These are phyloP conservation scores for Ochropacha duplaris DNA, from an alignment of 2,888 invertebrate genomes.

Conservation along the genomic window DNA sequence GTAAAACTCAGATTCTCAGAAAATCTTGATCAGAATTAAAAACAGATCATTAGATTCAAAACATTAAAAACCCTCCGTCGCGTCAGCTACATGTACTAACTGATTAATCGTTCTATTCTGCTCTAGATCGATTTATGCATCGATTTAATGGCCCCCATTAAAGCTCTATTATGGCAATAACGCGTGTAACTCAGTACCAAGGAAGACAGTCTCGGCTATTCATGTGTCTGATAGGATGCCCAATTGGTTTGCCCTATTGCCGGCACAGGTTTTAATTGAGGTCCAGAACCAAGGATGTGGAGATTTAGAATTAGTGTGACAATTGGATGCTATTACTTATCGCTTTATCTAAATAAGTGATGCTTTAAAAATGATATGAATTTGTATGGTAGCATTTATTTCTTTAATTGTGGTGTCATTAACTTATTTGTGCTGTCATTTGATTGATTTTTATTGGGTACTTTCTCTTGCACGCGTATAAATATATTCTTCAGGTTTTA, in stretches of 20 bases:
- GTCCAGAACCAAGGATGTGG: conserved; percentile 15
- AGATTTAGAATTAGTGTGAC: conserved; percentile 13
- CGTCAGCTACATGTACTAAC: conserved; percentile 17
- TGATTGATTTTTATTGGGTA: neutral
- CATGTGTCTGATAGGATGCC: conserved; percentile 32
- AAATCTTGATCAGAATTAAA: neutral
- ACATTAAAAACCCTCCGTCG: conserved; percentile 4
- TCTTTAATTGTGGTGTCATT: too few relatives aligned
- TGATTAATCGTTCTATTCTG: conserved; percentile 69
- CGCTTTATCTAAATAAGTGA: neutral
- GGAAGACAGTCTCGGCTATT: conserved; percentile 37
- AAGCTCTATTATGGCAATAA: conserved; percentile 50
- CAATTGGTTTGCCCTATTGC: conserved; percentile 21
- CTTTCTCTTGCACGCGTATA: neutral
- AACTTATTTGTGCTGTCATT: neutral
- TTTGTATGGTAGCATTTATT: neutral
- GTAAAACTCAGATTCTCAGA: neutral
- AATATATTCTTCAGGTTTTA: neutral
- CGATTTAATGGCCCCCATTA: conserved; percentile 58
- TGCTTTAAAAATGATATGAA: too few relatives aligned
- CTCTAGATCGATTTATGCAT: conserved; percentile 60
- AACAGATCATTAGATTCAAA: neutral
- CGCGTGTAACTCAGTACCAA: conserved; percentile 34
- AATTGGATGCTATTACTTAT: neutral
- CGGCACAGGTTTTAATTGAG: conserved; percentile 22